phyloP scores from a whole-genome alignment of 2,797 vertebrate species.

The Catharus ustulatus region DNA sequence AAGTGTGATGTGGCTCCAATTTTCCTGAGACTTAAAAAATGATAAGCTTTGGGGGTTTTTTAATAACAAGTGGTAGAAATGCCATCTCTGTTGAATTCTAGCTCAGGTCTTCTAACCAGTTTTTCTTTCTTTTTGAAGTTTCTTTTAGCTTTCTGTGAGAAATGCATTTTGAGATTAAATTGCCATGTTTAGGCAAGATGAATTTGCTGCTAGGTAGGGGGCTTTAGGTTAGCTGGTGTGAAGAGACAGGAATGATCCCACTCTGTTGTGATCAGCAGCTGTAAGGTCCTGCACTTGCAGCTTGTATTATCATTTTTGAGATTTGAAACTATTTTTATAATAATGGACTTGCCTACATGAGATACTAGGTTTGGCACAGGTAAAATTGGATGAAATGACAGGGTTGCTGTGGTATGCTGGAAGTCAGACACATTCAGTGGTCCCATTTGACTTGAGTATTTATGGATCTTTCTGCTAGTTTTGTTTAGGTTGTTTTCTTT shows the following conservation, averaged over 20 bases:
- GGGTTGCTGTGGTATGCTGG: background rate
- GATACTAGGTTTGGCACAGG: background rate
- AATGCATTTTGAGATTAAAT: background rate
- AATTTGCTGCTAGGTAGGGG: background rate
- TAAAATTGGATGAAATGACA: background rate
- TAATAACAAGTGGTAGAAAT: background rate
- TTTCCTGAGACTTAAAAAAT: background rate
- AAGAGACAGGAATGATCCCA: background rate
- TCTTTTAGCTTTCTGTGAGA: background rate
- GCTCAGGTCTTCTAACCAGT: background rate
- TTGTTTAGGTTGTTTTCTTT: background rate
- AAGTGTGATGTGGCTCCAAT: background rate
- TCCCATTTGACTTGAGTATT: background rate
- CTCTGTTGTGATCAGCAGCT: background rate
- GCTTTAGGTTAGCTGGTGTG: background rate
- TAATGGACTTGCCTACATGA: background rate
- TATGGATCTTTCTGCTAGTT: background rate
- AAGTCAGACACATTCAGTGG: background rate
- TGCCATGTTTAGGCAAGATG: background rate
- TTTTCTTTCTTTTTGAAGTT: background rate
- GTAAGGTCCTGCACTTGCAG: background rate
- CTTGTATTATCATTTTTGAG: background rate
- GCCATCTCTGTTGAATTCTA: background rate
- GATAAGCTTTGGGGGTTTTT: too few species aligned
- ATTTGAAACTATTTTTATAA: background rate